Evolutionary conservation across 2,797 vertebrate genomes (phyloP).

Genomic region (Gila robusta): DNA sequence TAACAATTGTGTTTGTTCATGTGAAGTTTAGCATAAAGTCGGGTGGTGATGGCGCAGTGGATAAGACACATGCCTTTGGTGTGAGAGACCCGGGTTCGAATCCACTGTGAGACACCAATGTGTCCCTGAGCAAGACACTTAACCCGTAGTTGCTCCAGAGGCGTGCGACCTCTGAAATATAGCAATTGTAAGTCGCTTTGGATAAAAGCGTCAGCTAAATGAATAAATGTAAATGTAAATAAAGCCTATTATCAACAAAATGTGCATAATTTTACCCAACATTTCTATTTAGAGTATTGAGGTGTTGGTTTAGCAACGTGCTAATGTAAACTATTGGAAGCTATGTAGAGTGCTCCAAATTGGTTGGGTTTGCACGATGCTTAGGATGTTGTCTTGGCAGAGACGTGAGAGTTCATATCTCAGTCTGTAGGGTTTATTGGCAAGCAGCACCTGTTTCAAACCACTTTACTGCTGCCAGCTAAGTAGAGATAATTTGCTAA

Average conservation of each 20-base stretch:
- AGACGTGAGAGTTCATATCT: neutral
- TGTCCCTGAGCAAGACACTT: too few species aligned
- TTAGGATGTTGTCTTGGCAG: neutral
- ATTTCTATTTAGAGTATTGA: neutral
- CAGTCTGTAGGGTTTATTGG: neutral
- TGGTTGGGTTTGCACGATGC: neutral
- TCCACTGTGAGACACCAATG: too few species aligned
- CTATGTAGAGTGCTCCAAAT: neutral
- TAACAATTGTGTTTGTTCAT: too few species aligned
- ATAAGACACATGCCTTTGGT: too few species aligned
- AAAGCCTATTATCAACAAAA: neutral
- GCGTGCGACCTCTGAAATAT: too few species aligned
- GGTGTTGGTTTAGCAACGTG: neutral
- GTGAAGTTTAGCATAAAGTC: too few species aligned
- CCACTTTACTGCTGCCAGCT: neutral
- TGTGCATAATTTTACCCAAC: neutral
- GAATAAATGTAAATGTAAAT: too few species aligned
- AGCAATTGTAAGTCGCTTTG: too few species aligned
- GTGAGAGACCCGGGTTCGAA: too few species aligned
- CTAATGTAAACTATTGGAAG: neutral
- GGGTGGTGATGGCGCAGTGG: too few species aligned
- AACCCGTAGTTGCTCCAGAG: too few species aligned
- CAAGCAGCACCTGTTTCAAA: constrained; percentile 5
- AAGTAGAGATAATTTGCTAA: constrained; percentile 16
- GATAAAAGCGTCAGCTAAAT: too few species aligned